These are phyloP conservation scores for Drosophila greeni DNA, from an alignment of 2,888 invertebrate genomes.

Conservation along the genomic window DNA sequence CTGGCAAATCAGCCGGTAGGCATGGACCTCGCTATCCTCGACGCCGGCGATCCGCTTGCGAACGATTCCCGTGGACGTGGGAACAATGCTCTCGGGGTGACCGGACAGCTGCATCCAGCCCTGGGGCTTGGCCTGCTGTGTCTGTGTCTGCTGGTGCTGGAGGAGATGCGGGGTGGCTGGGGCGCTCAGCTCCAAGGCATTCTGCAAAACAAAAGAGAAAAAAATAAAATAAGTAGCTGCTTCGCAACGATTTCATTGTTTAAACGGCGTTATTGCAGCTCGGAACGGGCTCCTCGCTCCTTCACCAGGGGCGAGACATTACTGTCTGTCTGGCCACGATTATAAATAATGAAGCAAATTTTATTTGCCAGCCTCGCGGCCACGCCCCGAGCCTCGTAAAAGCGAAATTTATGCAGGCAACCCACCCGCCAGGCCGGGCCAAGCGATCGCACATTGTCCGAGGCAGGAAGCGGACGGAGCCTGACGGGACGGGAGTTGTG, in stretches of 20 bases:
- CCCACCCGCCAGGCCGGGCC: constrained; percentile 39
- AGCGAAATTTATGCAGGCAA: constrained; percentile 63
- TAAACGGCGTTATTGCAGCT: constrained; percentile 9
- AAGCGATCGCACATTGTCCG: constrained; percentile 59
- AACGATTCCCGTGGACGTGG: constrained; percentile 94
- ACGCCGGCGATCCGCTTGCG: constrained; percentile 91
- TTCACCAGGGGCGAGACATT: constrained; percentile 14
- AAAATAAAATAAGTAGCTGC: constrained; percentile 40
- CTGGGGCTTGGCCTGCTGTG: constrained; percentile 68
- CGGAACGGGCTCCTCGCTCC: constrained; percentile 14
- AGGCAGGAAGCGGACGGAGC: constrained; percentile 56
- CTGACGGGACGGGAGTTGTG: constrained; percentile 22
- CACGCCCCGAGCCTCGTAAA: constrained; percentile 48
- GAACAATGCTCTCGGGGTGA: constrained; percentile 93
- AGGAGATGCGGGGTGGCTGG: constrained; percentile 92
- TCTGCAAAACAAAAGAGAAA: constrained; percentile 82
- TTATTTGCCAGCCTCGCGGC: constrained; percentile 45
- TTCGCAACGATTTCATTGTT: constrained; percentile 18
- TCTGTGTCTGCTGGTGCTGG: constrained; percentile 80
- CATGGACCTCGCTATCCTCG: constrained; percentile 86
- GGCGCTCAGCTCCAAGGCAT: constrained; percentile 93
- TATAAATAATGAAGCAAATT: constrained; percentile 58
- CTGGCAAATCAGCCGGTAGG: constrained; percentile 88
- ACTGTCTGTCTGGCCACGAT: constrained; percentile 44
- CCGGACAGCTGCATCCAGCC: constrained; percentile 95